Base-by-base conservation (phyloP, 2,113 vertebrate genomes). In the Bothrops jararaca region DNA sequence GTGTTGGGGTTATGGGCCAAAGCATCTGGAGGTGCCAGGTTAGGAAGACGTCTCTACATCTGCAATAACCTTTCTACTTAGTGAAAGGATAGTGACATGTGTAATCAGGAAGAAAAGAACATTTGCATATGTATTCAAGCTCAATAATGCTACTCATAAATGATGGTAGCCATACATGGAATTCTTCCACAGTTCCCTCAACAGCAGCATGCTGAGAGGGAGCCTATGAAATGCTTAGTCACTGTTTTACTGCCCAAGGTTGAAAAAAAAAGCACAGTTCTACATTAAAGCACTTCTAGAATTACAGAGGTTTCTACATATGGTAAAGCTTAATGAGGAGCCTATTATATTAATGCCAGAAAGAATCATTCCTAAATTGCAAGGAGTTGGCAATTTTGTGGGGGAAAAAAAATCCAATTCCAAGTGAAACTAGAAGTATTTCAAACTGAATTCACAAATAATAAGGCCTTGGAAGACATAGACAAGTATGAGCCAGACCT, bases 391-490 rank as follows among this genome's bases (percentile, higher is more conserved):
- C 91, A 88, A n/a, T 48, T 64, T 2, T 52, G 5, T 64, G 8
- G 48, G 48, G 85, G 42, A 7, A 6, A 26, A 57, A 34, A 80
- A 80, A 53, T 58, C 64, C 69, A 85, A 92, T 94, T 90, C 0
- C 60, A 48, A 57, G 91, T 93, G 57, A 89, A 94, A 87, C 34
- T 12, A 92, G 74, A 42, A 53, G 53, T 24, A 74, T 53, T 86
- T 92, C 88, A 53, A 91, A 92, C 91, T 91, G 86, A 90, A 34
- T 90, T 91, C 29, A 69, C 26, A 90, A n/a, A 48, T 9, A 53
- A 18, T 18, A 45, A 88, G 48, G 52, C 58, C n/a, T 42, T 29
- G 22, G 58, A 34, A 60, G 54, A 53, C n/a, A 39, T 26, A 15
- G n/a, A 13, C 3, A 13, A 48, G 23, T 57, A 24, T 57, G 60